Evolutionary conservation across 2,797 vertebrate species (phyloP).

Genomic region (Rhinophrynus dorsalis): DNA sequence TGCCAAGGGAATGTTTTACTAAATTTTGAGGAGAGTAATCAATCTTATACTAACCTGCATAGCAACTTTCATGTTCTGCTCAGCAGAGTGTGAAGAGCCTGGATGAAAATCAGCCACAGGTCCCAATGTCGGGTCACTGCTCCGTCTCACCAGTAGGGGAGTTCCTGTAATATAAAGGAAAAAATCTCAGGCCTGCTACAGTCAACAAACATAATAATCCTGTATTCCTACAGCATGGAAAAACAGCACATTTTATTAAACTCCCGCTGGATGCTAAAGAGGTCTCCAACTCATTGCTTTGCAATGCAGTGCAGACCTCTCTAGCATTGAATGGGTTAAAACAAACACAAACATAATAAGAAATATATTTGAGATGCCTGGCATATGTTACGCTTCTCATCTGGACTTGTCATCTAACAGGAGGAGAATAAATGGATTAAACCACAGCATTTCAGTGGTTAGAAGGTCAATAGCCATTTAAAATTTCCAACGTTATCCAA

Average conservation of each 20-base stretch:
- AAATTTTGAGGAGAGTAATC: no score
- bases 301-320: no score
- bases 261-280: no score
- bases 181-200: constrained; percentile 52
- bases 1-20: no score
- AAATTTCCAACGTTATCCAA: constrained; percentile 42
- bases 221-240: neutral
- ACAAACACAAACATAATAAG: constrained; percentile 6
- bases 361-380: constrained; percentile 38
- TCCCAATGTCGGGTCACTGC: constrained; percentile 71
- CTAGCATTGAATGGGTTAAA: no score
- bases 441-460: constrained; percentile 42
- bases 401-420: constrained; percentile 36
- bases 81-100: constrained; percentile 55
- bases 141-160: constrained; percentile 74
- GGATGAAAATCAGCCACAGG: constrained; percentile 60
- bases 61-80: constrained; percentile 58
- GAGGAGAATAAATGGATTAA: constrained; percentile 47
- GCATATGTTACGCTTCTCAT: constrained; percentile 41
- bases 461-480: constrained; percentile 49
- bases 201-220: no score
- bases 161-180: constrained; percentile 63
- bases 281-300: no score
- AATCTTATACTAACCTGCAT: constrained; percentile 69
- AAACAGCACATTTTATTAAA: constrained; percentile 12